Evolutionary conservation across 2,113 vertebrate genomes (phyloP).

Genomic region (Rhipidura dahli): DNA sequence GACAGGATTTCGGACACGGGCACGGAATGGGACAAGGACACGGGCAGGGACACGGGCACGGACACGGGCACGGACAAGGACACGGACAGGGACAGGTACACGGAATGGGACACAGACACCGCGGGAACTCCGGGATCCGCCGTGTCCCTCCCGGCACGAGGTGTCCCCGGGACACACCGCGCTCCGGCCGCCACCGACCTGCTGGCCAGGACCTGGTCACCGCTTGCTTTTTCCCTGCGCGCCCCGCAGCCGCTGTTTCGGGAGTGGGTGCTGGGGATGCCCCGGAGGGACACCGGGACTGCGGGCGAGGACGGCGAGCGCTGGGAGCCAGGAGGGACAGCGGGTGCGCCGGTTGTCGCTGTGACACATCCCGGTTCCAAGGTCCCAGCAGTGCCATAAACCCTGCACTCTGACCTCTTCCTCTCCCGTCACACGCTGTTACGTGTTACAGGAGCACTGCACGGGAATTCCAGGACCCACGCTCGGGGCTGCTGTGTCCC

Average conservation of each 20-base stretch:
- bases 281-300: not conserved
- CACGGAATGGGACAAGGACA: fast-evolving
- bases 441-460: fast-evolving
- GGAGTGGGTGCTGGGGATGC: not conserved
- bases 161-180: fast-evolving
- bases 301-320: fast-evolving
- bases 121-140: too few relatives aligned
- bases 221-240: fast-evolving
- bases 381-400: not conserved
- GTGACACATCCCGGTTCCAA: not conserved
- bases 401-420: not conserved
- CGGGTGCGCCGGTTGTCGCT: not conserved
- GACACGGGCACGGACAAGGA: fast-evolving
- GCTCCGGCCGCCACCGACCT: fast-evolving
- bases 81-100: too few relatives aligned
- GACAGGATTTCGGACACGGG: fast-evolving
- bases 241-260: not conserved
- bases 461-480: not conserved
- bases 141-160: too few relatives aligned
- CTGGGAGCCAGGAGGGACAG: not conserved
- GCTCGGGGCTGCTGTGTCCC: not conserved
- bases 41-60: fast-evolving
- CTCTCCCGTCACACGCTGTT: not conserved
- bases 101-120: fast-evolving
- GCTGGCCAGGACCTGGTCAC: not conserved